These are phyloP conservation scores for Caranx melampygus DNA, from an alignment of 2,113 vertebrate genomes.

Conservation along the genomic window DNA sequence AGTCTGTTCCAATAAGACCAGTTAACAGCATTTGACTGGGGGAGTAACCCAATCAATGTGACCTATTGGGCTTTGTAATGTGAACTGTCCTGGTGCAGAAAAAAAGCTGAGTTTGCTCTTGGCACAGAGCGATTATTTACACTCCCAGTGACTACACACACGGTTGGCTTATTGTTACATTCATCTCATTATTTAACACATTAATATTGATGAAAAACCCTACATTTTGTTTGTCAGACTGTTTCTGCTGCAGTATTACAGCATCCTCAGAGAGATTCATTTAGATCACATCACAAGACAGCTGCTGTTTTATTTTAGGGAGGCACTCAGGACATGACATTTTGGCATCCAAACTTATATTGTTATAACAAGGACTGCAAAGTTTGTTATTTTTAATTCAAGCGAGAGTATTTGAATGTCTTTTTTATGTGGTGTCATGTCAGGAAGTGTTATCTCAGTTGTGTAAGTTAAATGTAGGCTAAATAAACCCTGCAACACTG, in stretches of 20 bases:
- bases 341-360: background rate
- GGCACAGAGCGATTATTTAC: slow-evolving; percentile 11
- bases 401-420: background rate
- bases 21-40: slow-evolving; percentile 49
- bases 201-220: slow-evolving; percentile 12
- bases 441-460: too few species aligned
- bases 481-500: too few species aligned
- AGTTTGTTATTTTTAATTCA: slow-evolving; percentile 3
- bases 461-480: too few species aligned
- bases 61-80: slow-evolving; percentile 57
- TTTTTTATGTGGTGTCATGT: too few species aligned
- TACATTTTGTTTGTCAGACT: background rate
- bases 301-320: slow-evolving; percentile 2
- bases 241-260: background rate
- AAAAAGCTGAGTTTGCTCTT: slow-evolving; percentile 53
- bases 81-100: slow-evolving; percentile 53
- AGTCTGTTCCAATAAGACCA: slow-evolving; percentile 49
- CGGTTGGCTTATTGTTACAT: slow-evolving; percentile 31
- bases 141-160: slow-evolving; percentile 13
- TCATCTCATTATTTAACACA: slow-evolving; percentile 16
- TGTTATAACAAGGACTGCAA: slow-evolving; percentile 10
- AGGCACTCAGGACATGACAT: background rate
- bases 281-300: background rate
- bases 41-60: slow-evolving; percentile 55
- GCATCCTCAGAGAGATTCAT: slow-evolving; percentile 1